Evolutionary conservation across 2,113 vertebrate genomes (phyloP).

Genomic region (Myotis brandtii): DNA sequence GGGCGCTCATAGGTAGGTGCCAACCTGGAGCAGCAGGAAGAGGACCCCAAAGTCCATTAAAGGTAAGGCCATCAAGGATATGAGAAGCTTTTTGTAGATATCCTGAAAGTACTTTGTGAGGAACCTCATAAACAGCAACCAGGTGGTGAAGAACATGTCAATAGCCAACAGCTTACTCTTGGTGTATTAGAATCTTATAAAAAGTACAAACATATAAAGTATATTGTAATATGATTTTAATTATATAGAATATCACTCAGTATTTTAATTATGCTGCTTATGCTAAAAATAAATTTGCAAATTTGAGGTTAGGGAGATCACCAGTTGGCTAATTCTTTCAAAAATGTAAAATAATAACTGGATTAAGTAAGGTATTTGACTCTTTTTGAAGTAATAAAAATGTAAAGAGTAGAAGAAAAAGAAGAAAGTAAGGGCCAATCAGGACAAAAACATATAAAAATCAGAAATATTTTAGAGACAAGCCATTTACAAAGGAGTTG

Average conservation of each 20-base stretch:
- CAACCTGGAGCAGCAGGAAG: not conserved
- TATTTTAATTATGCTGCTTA: conserved; percentile 38
- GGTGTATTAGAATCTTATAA: not conserved
- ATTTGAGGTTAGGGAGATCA: not conserved
- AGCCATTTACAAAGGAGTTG: not conserved
- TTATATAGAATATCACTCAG: conserved; percentile 30
- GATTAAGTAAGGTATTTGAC: not conserved
- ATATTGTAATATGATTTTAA: conserved; percentile 47
- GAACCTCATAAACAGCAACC: not conserved
- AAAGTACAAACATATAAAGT: conserved; percentile 42
- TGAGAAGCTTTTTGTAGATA: not conserved
- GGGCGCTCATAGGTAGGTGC: not conserved
- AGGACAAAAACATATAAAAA: not conserved
- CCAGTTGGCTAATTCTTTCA: not conserved
- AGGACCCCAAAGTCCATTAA: not conserved
- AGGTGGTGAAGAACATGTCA: not conserved
- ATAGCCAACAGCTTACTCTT: not conserved
- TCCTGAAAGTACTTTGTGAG: not conserved
- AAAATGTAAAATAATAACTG: not conserved
- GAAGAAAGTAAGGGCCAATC: not conserved
- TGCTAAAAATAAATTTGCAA: not conserved
- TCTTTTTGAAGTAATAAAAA: not conserved
- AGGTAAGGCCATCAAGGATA: not conserved
- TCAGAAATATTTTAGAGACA: not conserved
- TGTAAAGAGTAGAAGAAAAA: not conserved